Evolutionary conservation across 2,797 vertebrate species (phyloP).

Genomic region (Dermochelys coriacea): DNA sequence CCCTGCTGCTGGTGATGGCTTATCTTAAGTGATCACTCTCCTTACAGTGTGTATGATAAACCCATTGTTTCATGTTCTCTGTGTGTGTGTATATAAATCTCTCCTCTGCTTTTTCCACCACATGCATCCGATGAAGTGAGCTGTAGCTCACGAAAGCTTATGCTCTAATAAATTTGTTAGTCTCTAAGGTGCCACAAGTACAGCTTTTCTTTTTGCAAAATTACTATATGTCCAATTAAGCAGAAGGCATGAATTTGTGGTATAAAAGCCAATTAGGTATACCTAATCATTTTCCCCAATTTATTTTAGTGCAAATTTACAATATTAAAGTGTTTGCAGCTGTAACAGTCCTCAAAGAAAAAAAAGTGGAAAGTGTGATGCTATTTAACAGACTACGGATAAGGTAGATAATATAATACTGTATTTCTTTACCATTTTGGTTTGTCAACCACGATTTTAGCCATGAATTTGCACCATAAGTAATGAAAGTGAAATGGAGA

Average conservation of each 20-base stretch:
- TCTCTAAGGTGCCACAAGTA: no score
- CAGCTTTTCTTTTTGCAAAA: no score
- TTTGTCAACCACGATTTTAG: constrained; percentile 58
- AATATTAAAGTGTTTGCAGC: constrained; percentile 75
- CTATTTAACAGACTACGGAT: constrained; percentile 61
- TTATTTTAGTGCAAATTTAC: constrained; percentile 65
- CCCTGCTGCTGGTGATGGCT: no score
- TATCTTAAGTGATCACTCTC: no score
- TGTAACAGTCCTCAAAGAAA: constrained; percentile 74
- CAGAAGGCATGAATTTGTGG: constrained; percentile 62
- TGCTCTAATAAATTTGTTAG: no score
- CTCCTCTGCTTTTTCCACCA: no score
- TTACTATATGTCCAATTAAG: constrained; percentile 68
- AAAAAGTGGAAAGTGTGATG: constrained; percentile 69
- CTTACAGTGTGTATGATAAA: no score
- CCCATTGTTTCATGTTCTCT: no score
- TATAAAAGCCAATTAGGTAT: constrained; percentile 74
- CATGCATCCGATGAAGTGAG: no score
- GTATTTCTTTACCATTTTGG: constrained; percentile 47
- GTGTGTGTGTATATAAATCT: no score
- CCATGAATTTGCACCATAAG: constrained; percentile 59
- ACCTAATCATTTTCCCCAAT: constrained; percentile 70
- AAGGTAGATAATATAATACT: constrained; percentile 43
- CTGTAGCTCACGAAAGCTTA: no score
- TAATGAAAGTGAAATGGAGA: constrained; percentile 79